Evolutionary conservation across 2,888 invertebrate species (phyloP), one percentile per base, ranked within the genome.

Genomic region (Belgica antarctica): DNA sequence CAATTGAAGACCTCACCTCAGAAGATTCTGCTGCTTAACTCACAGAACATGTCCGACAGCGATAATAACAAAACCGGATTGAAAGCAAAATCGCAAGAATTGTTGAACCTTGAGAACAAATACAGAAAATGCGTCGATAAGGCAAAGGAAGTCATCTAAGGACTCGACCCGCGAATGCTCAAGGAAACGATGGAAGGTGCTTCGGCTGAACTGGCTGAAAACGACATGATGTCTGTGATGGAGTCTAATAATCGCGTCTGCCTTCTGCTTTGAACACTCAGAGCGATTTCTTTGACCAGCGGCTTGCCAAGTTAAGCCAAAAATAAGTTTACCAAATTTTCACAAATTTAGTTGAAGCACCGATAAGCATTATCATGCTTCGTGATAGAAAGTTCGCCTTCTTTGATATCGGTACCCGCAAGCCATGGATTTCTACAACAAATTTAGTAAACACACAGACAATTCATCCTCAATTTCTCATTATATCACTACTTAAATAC

Each of bases 51-150:
- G 41, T 59, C 70, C 15, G 28, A 70, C 19, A 41, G 25, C 0
- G 61, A 70, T 34, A 36, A 65, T 17, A 36, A 34, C 15, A 69
- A 78, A 47, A 76, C 74, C 62, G 79, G 78, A 72, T 76, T 94
- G 22, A 79, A 85, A 2, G 84, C 86, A 31, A 87, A 92, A 71
- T 94, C 94, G 73, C 86, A 88, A n/a, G 94, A 95, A 73, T 82
- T 92, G 70, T 82, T 87, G 71, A 86, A 86, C 4, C 85, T 87
- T 71, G 94, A 95, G 76, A 89, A 90, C 71, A 88, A 90, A 75
- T 93, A 94, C 78, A 88, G 89, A 76, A 91, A 92, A 77, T 93
- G 91, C 77, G 84, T 96, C 15, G 95, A 95, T 75, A 96, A 95
- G 78, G 95, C 96, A 19, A 93, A 93, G 78, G 90, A 89, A 79